Evolutionary conservation across 2,797 vertebrate species (phyloP).

Genomic region (Poecilia gillii): DNA sequence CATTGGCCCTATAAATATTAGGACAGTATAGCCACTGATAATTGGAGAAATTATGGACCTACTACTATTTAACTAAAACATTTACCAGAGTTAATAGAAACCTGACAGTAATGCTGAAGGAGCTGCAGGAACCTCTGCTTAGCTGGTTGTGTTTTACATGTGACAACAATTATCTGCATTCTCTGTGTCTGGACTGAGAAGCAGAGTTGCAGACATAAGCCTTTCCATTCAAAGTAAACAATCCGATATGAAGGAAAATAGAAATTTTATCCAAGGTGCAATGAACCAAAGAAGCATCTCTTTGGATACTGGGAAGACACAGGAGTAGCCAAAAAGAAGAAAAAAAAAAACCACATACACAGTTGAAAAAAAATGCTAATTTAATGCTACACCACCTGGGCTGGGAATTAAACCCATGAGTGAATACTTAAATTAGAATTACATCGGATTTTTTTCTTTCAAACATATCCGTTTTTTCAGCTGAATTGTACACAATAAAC

Average conservation of each 20-base stretch:
- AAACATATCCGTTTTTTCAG: not conserved
- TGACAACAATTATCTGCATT: not conserved
- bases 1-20: not conserved
- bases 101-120: not conserved
- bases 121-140: not conserved
- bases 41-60: not conserved
- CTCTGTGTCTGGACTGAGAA: constrained; percentile 2
- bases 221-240: not conserved
- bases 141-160: not conserved
- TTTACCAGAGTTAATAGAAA: not conserved
- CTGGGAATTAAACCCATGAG: not conserved
- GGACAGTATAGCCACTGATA: not conserved
- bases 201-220: not conserved
- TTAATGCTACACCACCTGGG: not conserved
- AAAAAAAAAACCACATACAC: not conserved
- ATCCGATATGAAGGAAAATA: not conserved
- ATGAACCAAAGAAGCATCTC: not conserved
- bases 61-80: not conserved
- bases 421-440: not conserved
- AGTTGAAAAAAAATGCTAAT: not conserved
- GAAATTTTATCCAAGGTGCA: not conserved
- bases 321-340: not conserved
- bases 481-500: not conserved
- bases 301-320: not conserved
- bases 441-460: not conserved